Base-by-base conservation (phyloP, 2,888 invertebrate species). In the Drosophila suboccidentalis region DNA sequence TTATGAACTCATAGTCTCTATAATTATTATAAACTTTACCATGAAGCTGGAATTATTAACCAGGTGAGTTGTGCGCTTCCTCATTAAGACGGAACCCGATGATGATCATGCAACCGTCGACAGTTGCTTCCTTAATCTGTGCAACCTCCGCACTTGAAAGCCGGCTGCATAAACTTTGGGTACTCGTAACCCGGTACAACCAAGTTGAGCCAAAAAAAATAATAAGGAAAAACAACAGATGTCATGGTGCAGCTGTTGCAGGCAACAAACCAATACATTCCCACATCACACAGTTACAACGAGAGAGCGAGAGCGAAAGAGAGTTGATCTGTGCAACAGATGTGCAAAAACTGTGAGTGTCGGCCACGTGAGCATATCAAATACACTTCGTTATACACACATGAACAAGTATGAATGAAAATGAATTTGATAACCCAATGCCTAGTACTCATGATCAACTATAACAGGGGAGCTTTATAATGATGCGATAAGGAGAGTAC, bases 111-210 rank as follows among this genome's bases (percentile, higher is more conserved):
- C 78, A 77, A 78, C 75, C 38, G 58, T 19, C 64, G 49, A 65
- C 61, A 78, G 65, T 70, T 66, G 80, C 80, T 83, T 87, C 83
- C 88, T 87, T 78, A 82, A 82, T 71, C 72, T 72, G 74, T 62
- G 82, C 85, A 78, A 83, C 82, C 82, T 83, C 83, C 81, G 78
- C 82, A 82, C 75, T 82, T 82, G 82, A 82, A 73, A 60, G 79
- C 76, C 79, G 75, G 79, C 79, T 79, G 79, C 74, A 74, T 19
- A 54, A 55, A 66, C 71, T 38, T 46, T 13, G n/a, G 22, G 55
- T 53, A 50, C 73, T 50, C 65, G 58, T 75, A 64, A 53, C 66
- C 75, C 70, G 76, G 54, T 63, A 80, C 60, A 59, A 66, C 36
- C 17, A 39, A 50, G 53, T 39, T 34, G 38, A 71, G 63, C 63